Percentiles rank a stretch among this genome's conserved stretches.
phyloP scores from a whole-genome alignment of 2,888 invertebrate species.

The Luperina nickerlii region DNA sequence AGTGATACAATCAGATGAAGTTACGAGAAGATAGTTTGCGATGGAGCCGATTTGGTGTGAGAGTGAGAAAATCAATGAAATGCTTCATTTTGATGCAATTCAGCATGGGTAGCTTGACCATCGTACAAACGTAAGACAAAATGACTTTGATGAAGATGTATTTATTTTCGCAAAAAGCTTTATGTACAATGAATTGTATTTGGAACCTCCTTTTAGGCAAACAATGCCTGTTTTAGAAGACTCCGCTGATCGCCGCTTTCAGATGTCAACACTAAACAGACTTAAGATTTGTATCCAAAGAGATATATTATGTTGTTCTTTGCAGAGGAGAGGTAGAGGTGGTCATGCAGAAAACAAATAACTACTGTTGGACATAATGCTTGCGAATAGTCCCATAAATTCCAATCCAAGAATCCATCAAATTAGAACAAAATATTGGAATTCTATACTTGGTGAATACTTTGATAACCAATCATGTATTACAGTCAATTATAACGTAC shows the following conservation, averaged over 20 bases:
- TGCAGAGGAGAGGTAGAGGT: background rate
- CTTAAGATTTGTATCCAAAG: background rate
- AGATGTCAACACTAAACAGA: background rate
- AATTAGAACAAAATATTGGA: no score
- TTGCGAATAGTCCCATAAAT: background rate
- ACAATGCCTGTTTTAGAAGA: no score
- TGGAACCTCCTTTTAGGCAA: no score
- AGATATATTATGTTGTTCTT: background rate
- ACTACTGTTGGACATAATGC: background rate
- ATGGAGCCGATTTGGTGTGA: background rate
- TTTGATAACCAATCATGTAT: background rate
- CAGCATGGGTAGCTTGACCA: background rate
- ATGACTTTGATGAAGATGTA: background rate
- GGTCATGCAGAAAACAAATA: background rate
- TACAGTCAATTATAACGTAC: no score
- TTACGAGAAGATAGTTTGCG: background rate
- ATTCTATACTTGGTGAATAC: background rate
- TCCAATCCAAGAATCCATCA: no score
- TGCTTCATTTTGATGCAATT: no score
- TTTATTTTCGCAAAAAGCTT: no score
- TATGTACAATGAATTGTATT: no score
- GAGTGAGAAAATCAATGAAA: no score
- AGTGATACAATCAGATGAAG: slow-evolving; percentile 6
- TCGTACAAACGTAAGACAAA: background rate
- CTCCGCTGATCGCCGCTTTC: no score